A percentile compares a stretch with the other conserved stretches of the same genome.
Conservation (phyloP, 2,888 invertebrate species). For the Scaptomyza tumidula region DNA sequence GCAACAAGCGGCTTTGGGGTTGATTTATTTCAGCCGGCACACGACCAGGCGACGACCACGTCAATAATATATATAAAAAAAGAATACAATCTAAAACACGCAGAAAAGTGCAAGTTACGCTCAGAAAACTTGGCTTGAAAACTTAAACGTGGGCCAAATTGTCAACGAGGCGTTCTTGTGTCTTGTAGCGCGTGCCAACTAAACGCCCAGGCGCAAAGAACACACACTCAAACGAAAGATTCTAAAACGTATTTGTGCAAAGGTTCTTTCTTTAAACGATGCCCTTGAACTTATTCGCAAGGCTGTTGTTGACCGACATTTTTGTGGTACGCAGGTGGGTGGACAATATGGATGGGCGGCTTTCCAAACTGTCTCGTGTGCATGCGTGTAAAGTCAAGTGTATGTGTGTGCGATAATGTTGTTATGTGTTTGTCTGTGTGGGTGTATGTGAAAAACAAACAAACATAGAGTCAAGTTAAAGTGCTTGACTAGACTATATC, state of each 20-base stretch:
- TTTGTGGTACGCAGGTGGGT: slow-evolving; percentile 65
- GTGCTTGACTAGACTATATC: not conserved
- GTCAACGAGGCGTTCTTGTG: slow-evolving; percentile 56
- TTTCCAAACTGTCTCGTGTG: slow-evolving; percentile 10
- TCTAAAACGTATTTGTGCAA: slow-evolving; percentile 29
- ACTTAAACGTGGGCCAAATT: slow-evolving; percentile 61
- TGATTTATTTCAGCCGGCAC: slow-evolving; percentile 76
- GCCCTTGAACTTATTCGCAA: slow-evolving; percentile 53
- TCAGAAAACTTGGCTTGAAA: slow-evolving; percentile 18
- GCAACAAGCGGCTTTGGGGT: slow-evolving; percentile 41
- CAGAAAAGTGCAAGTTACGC: slow-evolving; percentile 72
- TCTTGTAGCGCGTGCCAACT: slow-evolving; percentile 66
- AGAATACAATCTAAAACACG: slow-evolving; percentile 17
- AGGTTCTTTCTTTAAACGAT: slow-evolving; percentile 10
- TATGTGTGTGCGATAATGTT: slow-evolving; percentile 1
- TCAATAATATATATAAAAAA: slow-evolving; percentile 13
- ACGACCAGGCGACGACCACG: slow-evolving; percentile 73
- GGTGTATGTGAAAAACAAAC: slow-evolving; percentile 46
- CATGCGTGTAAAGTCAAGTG: slow-evolving; percentile 26
- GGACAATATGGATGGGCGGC: slow-evolving; percentile 44
- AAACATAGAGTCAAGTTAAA: slow-evolving; percentile 17
- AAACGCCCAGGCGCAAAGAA: slow-evolving; percentile 49
- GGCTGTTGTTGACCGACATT: slow-evolving; percentile 68
- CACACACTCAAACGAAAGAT: slow-evolving; percentile 5
- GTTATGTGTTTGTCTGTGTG: slow-evolving; percentile 30